phyloP scores from a whole-genome alignment of 2,113 vertebrate species.

The Felis chaus region DNA sequence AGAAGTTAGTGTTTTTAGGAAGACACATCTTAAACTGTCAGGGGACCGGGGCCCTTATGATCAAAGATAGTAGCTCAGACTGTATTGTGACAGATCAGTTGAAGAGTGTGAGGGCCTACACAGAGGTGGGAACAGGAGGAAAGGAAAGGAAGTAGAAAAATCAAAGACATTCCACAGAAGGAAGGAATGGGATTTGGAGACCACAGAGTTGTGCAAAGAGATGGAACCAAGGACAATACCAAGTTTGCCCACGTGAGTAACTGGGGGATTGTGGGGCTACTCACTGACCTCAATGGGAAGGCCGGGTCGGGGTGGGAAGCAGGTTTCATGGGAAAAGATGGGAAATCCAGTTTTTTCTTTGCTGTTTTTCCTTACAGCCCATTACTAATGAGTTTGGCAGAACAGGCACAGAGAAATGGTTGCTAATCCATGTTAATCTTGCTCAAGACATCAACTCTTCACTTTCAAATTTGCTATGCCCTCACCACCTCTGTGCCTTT shows the following conservation, averaged over 20 bases:
- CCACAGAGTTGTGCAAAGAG: background rate
- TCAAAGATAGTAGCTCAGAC: background rate
- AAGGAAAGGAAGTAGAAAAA: background rate
- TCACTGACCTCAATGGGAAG: background rate
- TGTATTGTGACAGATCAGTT: background rate
- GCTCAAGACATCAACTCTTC: background rate
- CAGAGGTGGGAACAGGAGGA: background rate
- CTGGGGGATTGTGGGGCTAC: background rate
- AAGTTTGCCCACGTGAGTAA: background rate
- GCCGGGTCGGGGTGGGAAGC: background rate
- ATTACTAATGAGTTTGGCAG: background rate
- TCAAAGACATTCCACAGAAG: background rate
- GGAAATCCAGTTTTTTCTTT: background rate
- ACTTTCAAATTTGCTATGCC: background rate
- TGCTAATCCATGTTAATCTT: background rate
- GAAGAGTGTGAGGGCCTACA: background rate
- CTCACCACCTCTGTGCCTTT: background rate
- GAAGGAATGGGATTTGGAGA: background rate
- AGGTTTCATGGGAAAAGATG: background rate
- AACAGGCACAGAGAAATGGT: background rate
- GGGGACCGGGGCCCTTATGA: accelerated
- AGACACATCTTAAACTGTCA: background rate
- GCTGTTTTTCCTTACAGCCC: background rate
- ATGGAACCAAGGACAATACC: background rate
- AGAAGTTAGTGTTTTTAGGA: background rate